Percentiles rank a stretch among this genome's conserved stretches.
Conservation (phyloP, 2,113 vertebrate species). For the Erythrocebus patas region DNA sequence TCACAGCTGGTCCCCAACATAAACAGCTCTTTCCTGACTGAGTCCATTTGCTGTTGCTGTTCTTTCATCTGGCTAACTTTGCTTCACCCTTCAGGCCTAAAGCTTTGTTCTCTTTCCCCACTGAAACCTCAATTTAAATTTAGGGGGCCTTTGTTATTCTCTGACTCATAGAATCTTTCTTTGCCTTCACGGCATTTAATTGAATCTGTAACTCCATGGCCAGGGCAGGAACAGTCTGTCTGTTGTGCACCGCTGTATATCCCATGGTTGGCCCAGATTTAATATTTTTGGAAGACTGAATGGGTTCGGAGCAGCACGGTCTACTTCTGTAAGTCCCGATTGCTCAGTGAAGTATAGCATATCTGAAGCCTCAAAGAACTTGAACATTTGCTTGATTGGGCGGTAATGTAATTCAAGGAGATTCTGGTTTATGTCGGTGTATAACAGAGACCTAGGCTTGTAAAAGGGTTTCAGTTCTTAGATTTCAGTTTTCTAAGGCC, state of each 20-base stretch:
- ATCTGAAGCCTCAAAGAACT: neutral
- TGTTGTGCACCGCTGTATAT: neutral
- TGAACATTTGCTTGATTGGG: neutral
- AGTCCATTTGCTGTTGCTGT: neutral
- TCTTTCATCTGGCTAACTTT: neutral
- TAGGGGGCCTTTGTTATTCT: neutral
- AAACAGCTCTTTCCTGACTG: neutral
- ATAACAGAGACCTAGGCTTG: neutral
- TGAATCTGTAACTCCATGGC: neutral
- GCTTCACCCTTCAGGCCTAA: neutral
- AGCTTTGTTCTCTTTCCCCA: neutral
- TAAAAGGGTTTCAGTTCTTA: neutral
- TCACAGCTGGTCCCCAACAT: fast-evolving
- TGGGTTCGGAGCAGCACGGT: neutral
- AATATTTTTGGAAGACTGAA: neutral
- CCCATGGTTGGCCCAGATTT: neutral
- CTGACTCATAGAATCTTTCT: neutral
- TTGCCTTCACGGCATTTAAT: neutral
- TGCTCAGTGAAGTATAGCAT: neutral
- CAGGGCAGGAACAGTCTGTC: neutral
- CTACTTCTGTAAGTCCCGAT: neutral
- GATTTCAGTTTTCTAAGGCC: neutral
- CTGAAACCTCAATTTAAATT: neutral
- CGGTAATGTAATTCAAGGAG: neutral
- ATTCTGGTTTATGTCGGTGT: neutral